Base-by-base conservation (phyloP, 2,113 vertebrate species). In the Ageneiosus marmoratus region DNA sequence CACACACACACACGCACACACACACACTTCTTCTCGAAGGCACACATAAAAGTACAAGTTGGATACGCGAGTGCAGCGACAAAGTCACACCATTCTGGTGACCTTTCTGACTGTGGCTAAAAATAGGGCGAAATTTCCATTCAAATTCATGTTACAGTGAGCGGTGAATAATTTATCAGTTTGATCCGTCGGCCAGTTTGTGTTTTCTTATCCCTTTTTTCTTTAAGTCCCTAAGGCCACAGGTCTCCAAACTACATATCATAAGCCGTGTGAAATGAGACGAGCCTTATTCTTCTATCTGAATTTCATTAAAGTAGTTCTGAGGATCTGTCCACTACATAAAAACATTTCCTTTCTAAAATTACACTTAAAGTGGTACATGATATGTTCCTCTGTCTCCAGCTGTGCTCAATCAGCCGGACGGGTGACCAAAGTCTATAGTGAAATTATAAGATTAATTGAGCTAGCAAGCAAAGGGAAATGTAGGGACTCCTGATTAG, bases 101-200 rank as follows among this genome's bases (percentile, higher is more conserved):
- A 94, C 92, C 94, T 94, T 93, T 93, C 72, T 80, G 85, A 86
- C 83, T 84, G 86, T 74, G 63, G 65, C 93, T 93, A 94, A 92
- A 92, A 93, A 94, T 94, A 94, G 89, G 85, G 84, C 5, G 65
- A 72, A 75, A 91, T 91, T 91, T 93, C 92, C 87, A 91, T 84
- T 74, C 88, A 88, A 92, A 92, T 91, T 91, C 87, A 88, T 89
- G 90, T 92, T 89, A 91, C 91, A 85, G 84, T 87, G 86, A 81
- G 73, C 77, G 80, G 86, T 92, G 89, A 92, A 93, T 94, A 91
- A 94, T 93, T 92, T 91, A 93, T 89, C 84, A 90, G 88, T 75
- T 81, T 85, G 88, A 90, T 91, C 88, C 89, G 86, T 88, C 85
- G 82, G 89, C 87, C 78, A 86, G 60, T 85, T 67, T 77, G 58